These are phyloP conservation scores for Todiramphus saurophagus DNA, from an alignment of 2,113 vertebrate species.

Conservation along the genomic window DNA sequence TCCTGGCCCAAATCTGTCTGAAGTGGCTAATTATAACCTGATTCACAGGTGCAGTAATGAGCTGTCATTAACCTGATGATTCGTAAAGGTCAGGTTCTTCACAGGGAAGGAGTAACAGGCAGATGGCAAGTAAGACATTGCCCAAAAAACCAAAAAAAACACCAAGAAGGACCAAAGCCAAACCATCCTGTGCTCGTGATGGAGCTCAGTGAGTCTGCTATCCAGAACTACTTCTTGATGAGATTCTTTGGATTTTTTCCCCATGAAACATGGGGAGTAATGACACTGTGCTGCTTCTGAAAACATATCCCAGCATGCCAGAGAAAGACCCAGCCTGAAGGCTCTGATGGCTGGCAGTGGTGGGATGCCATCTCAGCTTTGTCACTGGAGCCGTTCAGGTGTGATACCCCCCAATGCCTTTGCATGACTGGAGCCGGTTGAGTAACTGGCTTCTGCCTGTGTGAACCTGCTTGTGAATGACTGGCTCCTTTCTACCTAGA, in stretches of 20 bases:
- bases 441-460: not conserved
- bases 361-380: not conserved
- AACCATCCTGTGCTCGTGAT: not conserved
- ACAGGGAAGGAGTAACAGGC: constrained; percentile 8
- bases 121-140: constrained; percentile 36
- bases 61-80: constrained; percentile 60
- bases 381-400: not conserved
- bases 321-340: not conserved
- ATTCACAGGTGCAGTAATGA: constrained; percentile 48
- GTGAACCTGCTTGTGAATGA: not conserved
- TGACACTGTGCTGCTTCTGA: not conserved
- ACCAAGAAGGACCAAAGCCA: not conserved
- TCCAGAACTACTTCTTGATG: not conserved
- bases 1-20: constrained; percentile 21
- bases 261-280: not conserved
- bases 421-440: not conserved
- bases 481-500: not conserved
- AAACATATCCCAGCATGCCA: not conserved
- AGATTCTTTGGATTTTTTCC: not conserved
- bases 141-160: not conserved
- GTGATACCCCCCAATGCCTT: not conserved
- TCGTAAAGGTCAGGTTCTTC: constrained; percentile 42
- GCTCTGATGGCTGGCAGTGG: not conserved
- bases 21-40: constrained; percentile 50
- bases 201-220: not conserved